phyloP scores from a whole-genome alignment of 2,113 vertebrate genomes.

The Dendropsophus ebraccatus region DNA sequence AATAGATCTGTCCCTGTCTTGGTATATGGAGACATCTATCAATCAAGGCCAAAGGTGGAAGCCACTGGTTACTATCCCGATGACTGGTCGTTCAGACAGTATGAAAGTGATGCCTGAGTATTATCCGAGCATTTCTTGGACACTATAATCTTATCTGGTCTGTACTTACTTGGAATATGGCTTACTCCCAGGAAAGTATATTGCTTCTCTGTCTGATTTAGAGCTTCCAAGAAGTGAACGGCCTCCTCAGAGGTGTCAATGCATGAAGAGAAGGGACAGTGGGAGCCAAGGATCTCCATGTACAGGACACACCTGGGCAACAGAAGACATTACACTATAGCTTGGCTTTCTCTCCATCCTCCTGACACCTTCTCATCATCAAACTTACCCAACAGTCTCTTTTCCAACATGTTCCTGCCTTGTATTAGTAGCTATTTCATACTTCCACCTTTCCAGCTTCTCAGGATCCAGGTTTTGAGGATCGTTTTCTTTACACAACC shows the following conservation, averaged over 20 bases:
- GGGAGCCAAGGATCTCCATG: constrained; percentile 78
- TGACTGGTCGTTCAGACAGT: no score
- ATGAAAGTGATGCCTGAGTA: neutral
- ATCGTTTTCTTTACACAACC: constrained; percentile 64
- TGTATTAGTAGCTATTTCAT: neutral
- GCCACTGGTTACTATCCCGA: no score
- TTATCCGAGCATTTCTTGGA: neutral
- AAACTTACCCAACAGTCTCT: constrained; percentile 61
- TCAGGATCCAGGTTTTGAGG: constrained; percentile 41
- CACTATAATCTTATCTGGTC: neutral
- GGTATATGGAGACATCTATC: no score
- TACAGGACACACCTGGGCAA: constrained; percentile 79
- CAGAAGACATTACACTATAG: neutral
- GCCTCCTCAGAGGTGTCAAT: constrained; percentile 73
- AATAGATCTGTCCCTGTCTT: no score
- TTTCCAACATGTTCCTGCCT: constrained; percentile 6
- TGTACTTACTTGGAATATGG: neutral
- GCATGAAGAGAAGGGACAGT: constrained; percentile 75
- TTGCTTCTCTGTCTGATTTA: constrained; percentile 65
- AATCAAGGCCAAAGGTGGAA: no score
- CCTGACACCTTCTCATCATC: neutral
- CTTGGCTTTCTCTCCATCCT: neutral
- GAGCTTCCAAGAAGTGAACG: constrained; percentile 76
- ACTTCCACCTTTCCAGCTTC: neutral
- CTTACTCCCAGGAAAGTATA: constrained; percentile 72